Percentiles rank a stretch among this genome's conserved stretches.
phyloP scores from a whole-genome alignment of 2,888 invertebrate species.

The Drosophila imparisetae region DNA sequence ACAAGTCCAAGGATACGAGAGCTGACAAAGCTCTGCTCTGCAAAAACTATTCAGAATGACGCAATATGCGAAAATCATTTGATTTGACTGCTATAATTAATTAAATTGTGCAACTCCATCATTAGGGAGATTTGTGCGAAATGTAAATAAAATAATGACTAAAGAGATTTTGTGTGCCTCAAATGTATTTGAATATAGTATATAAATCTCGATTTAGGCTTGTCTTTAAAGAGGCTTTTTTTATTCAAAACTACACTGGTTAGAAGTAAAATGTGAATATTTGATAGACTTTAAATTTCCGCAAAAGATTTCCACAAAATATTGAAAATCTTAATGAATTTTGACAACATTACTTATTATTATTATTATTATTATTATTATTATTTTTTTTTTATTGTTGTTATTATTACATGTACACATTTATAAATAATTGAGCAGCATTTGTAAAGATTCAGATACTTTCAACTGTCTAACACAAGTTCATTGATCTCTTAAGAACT shows the following conservation, averaged over 20 bases:
- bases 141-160: background rate
- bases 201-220: background rate
- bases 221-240: background rate
- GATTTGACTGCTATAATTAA: slow-evolving; percentile 23
- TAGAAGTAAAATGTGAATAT: background rate
- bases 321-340: background rate
- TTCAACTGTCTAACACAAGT: background rate
- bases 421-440: background rate
- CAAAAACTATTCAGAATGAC: slow-evolving; percentile 28
- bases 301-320: fast-evolving
- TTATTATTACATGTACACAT: background rate
- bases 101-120: slow-evolving; percentile 6
- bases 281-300: background rate
- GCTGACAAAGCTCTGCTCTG: background rate
- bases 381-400: too few species aligned
- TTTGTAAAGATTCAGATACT: background rate
- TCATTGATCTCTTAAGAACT: background rate
- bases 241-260: background rate
- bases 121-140: background rate
- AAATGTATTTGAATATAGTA: background rate
- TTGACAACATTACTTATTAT: background rate
- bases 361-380: background rate
- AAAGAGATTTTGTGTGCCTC: background rate
- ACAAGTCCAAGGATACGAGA: slow-evolving; percentile 15
- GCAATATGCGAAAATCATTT: slow-evolving; percentile 17